Conservation (phyloP, 2,888 invertebrate genomes). For the Thalpophila matura region DNA sequence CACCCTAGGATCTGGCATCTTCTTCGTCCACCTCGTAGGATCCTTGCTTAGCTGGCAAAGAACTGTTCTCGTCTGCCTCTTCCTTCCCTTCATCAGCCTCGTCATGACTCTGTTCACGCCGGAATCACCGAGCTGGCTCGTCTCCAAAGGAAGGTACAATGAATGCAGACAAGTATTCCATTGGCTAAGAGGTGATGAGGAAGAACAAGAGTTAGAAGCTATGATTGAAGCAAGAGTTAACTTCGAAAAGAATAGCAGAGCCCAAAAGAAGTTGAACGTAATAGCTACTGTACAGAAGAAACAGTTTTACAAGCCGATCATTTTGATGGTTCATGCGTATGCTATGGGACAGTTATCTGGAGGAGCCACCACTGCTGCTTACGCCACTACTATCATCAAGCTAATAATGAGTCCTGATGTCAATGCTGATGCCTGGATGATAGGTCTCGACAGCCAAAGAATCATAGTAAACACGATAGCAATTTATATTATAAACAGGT, state of each 20-base stretch:
- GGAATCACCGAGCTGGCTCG: slow-evolving; percentile 92
- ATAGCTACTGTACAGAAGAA: slow-evolving; percentile 71
- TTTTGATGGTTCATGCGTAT: slow-evolving; percentile 91
- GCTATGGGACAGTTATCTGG: slow-evolving; percentile 92
- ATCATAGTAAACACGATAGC: slow-evolving; percentile 90
- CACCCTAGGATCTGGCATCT: slow-evolving; percentile 90
- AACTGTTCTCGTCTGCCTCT: slow-evolving; percentile 86
- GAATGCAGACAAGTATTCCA: slow-evolving; percentile 89
- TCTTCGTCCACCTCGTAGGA: slow-evolving; percentile 91
- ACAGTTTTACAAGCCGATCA: slow-evolving; percentile 90
- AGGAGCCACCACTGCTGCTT: slow-evolving; percentile 92
- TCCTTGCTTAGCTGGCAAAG: slow-evolving; percentile 89
- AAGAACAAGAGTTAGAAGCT: slow-evolving; percentile 78
- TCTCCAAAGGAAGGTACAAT: slow-evolving; percentile 84
- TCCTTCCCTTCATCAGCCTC: slow-evolving; percentile 84
- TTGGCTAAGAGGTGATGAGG: slow-evolving; percentile 88
- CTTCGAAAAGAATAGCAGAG: slow-evolving; percentile 65
- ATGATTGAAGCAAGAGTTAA: slow-evolving; percentile 74
- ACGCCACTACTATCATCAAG: slow-evolving; percentile 91
- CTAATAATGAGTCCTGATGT: slow-evolving; percentile 89
- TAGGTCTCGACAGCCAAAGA: slow-evolving; percentile 91
- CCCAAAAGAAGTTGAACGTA: slow-evolving; percentile 48
- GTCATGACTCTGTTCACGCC: slow-evolving; percentile 81
- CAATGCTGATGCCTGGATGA: slow-evolving; percentile 92
- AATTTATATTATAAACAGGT: slow-evolving; percentile 90